phyloP scores from a whole-genome alignment of 2,113 vertebrate species.

The Sterna hirundo region DNA sequence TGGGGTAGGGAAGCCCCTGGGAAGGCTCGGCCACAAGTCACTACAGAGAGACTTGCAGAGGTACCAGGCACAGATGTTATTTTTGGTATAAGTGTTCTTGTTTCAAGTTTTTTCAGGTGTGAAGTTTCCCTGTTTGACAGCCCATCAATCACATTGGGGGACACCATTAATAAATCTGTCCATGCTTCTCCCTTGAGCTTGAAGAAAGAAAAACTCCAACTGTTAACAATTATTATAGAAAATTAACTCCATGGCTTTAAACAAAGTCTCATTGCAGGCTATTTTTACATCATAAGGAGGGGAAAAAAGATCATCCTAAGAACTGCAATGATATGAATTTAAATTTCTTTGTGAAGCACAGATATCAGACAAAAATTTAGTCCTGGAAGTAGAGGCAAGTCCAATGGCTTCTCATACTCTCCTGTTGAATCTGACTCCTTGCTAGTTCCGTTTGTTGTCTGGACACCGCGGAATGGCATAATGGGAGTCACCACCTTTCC shows the following conservation, averaged over 20 bases:
- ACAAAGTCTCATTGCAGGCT: slow-evolving; percentile 36
- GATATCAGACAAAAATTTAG: background rate
- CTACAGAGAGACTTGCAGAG: background rate
- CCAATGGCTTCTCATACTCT: background rate
- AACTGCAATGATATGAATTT: background rate
- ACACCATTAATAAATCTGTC: slow-evolving; percentile 68
- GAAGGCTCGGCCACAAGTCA: background rate
- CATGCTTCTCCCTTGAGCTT: slow-evolving; percentile 43
- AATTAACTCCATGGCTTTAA: slow-evolving; percentile 61
- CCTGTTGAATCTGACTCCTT: background rate
- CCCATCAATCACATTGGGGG: slow-evolving; percentile 50
- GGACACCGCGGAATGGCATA: background rate
- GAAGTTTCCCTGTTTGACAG: slow-evolving; percentile 52
- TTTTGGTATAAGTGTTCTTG: slow-evolving; percentile 55
- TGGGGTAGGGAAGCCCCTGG: background rate
- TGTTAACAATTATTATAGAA: slow-evolving; percentile 60
- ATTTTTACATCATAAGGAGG: background rate
- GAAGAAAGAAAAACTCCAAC: slow-evolving; percentile 56
- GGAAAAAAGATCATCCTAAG: background rate
- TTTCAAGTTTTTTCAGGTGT: slow-evolving; percentile 63
- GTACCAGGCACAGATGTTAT: background rate
- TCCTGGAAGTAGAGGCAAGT: background rate
- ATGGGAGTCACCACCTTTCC: background rate
- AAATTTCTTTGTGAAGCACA: background rate
- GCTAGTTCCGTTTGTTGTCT: background rate